Base-by-base conservation (phyloP, 2,888 invertebrate genomes). In the Athalia circularis region DNA sequence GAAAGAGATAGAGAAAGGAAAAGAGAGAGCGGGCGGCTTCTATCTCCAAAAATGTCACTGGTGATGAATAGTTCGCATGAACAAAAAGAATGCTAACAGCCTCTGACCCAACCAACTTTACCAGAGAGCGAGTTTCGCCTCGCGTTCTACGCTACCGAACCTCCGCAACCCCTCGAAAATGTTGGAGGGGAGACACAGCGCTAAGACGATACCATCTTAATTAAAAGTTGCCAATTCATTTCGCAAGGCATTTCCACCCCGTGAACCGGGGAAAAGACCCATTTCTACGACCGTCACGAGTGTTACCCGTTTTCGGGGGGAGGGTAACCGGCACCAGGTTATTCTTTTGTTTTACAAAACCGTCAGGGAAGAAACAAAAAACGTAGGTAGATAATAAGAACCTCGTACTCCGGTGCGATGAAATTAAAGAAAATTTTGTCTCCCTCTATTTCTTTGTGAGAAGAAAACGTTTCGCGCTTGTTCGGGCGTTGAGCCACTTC, bases 191-290 rank as follows among this genome's bases (percentile, higher is more conserved):
- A 57, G 72, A 45, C 72, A 72, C 72, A 84, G 83, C 82, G 80
- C 84, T 84, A 80, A 81, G 82, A 86, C 85, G 89, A 90, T 90
- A 90, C 83, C 86, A 90, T 90, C 90, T 90, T 90, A 90, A 90
- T 90, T 90, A 90, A 90, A 90, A 90, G 86, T 90, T 89, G 88
- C 90, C 90, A 88, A 90, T 90, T 90, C 90, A 90, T 90, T 90
- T 89, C 84, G 86, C 83, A 81, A 84, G 82, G 81, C 83, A 82
- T 86, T 86, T 86, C 84, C 85, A 85, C 83, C 84, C 84, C 82
- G 81, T 82, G 85, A 84, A 84, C 83, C 80, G 76, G 61, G 59
- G 74, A 67, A 72, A 77, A 11, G 48, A 54, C 54, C 57, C 79
- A 45, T 47, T 48, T 43, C 59, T 52, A 52, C 68, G 43, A 43